Evolutionary conservation across 2,888 invertebrate species (phyloP).

Genomic region (Brenthis hecate): DNA sequence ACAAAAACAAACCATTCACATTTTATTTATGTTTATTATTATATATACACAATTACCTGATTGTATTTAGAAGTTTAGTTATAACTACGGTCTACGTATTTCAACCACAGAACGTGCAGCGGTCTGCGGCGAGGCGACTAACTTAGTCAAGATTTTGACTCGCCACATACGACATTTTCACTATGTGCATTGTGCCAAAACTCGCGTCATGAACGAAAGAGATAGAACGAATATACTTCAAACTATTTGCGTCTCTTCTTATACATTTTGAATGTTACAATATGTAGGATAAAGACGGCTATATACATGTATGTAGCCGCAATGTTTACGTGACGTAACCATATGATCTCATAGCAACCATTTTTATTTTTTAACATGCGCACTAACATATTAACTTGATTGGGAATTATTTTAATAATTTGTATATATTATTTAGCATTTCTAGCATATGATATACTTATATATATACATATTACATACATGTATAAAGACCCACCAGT

Average conservation of each 20-base stretch:
- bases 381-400: background rate
- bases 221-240: slow-evolving; percentile 54
- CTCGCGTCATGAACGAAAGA: slow-evolving; percentile 45
- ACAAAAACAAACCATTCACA: slow-evolving; percentile 21
- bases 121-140: slow-evolving; percentile 34
- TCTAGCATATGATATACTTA: too few relatives aligned
- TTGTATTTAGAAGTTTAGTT: slow-evolving; percentile 6
- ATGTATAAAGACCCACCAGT: too few relatives aligned
- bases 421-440: background rate
- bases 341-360: slow-evolving; percentile 73
- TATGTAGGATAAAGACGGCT: slow-evolving; percentile 50
- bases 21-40: slow-evolving; percentile 21
- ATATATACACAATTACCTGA: slow-evolving; percentile 11
- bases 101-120: slow-evolving; percentile 42
- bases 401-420: background rate
- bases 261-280: slow-evolving; percentile 16
- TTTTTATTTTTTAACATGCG: slow-evolving; percentile 21
- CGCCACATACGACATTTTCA: slow-evolving; percentile 26
- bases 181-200: background rate
- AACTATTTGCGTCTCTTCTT: slow-evolving; percentile 24
- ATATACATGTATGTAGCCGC: slow-evolving; percentile 43
- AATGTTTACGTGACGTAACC: slow-evolving; percentile 66
- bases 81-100: slow-evolving; percentile 10
- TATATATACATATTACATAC: too few relatives aligned
- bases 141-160: slow-evolving; percentile 53